Evolutionary conservation across 2,797 vertebrate genomes (phyloP).

Genomic region (Chelon labrosus): DNA sequence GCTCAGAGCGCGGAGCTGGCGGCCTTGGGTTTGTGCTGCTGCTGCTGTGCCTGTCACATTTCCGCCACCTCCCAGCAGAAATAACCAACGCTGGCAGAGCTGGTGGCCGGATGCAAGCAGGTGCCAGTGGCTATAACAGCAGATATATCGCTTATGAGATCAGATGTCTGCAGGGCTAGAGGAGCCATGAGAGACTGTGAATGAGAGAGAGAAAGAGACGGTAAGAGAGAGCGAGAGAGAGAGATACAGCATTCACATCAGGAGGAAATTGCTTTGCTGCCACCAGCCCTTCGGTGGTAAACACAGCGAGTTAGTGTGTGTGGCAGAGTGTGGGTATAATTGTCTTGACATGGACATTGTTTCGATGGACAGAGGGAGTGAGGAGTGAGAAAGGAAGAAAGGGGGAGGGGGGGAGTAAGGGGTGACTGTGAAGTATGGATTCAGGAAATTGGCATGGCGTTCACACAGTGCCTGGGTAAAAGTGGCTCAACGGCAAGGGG

Average conservation of each 20-base stretch:
- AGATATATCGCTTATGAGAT: constrained; percentile 87
- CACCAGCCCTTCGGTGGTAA: constrained; percentile 83
- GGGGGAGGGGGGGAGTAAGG: constrained; percentile 46
- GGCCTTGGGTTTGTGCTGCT: constrained; percentile 53
- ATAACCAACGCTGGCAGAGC: constrained; percentile 82
- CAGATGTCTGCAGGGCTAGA: constrained; percentile 82
- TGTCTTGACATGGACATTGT: constrained; percentile 85
- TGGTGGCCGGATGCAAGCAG: constrained; percentile 81
- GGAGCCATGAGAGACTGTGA: constrained; percentile 76
- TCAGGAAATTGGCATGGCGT: constrained; percentile 86
- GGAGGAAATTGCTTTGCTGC: constrained; percentile 85
- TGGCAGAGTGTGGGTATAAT: constrained; percentile 81
- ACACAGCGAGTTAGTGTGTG: constrained; percentile 81
- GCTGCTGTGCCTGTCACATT: constrained; percentile 75
- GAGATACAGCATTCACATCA: constrained; percentile 75
- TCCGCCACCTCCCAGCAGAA: constrained; percentile 78
- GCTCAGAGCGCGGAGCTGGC: constrained; percentile 56
- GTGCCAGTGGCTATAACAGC: constrained; percentile 83
- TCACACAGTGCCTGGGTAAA: constrained; percentile 83
- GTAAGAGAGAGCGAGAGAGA: constrained; percentile 27
- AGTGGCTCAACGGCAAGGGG: constrained; percentile 79
- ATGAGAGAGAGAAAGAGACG: constrained; percentile 57
- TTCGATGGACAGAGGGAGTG: constrained; percentile 80
- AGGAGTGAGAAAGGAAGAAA: constrained; percentile 70
- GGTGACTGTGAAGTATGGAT: constrained; percentile 82